Conservation (phyloP, 2,797 vertebrate species). For the Somateria mollissima region DNA sequence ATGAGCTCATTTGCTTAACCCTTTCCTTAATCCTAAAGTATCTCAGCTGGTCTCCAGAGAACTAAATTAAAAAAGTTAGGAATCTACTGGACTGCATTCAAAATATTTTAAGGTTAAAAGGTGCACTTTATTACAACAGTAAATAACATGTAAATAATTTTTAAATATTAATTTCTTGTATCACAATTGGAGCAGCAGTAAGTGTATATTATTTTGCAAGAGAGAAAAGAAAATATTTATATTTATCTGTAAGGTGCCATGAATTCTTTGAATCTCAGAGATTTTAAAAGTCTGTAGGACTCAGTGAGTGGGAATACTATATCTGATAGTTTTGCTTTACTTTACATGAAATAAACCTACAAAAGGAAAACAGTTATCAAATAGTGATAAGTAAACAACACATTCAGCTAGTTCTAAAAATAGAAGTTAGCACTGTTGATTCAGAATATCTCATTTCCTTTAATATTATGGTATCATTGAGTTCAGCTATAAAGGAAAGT, state of each 20-base stretch:
- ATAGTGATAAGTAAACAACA: neutral
- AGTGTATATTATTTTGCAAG: neutral
- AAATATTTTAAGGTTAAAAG: neutral
- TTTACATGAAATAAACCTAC: neutral
- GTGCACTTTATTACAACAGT: neutral
- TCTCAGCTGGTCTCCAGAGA: neutral
- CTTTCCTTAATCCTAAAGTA: neutral
- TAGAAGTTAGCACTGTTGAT: neutral
- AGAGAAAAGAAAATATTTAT: neutral
- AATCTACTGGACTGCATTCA: neutral
- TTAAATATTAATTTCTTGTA: neutral
- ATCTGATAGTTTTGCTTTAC: neutral
- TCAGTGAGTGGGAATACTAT: neutral
- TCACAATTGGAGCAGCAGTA: neutral
- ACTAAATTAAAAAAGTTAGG: neutral
- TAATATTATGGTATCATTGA: neutral
- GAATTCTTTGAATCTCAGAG: neutral
- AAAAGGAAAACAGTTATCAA: neutral
- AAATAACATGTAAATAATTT: neutral
- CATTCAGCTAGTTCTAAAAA: neutral
- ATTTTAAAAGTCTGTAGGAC: neutral
- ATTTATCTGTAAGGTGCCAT: neutral
- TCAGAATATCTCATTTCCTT: neutral
- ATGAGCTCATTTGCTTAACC: neutral
- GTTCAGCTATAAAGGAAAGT: neutral